Evolutionary conservation across 2,888 invertebrate genomes (phyloP), one percentile per base, ranked within the genome.

Genomic region (Melanotus villosus): DNA sequence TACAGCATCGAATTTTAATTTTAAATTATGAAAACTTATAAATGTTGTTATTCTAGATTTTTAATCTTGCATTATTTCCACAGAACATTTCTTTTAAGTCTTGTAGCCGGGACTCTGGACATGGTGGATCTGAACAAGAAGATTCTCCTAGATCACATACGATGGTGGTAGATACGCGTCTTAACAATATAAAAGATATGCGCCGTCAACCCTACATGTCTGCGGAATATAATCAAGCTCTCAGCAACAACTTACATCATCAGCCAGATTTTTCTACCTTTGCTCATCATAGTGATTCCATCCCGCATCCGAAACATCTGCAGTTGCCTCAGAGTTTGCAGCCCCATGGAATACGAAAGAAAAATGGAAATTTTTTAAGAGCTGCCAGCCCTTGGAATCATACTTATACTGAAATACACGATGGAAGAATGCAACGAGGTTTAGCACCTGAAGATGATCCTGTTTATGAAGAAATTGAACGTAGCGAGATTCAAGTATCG

Each of bases 81-180:
- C 92, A 93, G 93, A 93, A 92, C 91, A 92, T 92, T 91, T 93
- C 92, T 91, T 93, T 92, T 92, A 93, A 93, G 84, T 92, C 92
- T 76, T 91, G 88, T 81, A 90, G 89, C 74, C 88, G 89, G 71
- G 89, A 89, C 81, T 89, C 89, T 47, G 89, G 89, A 72, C 89
- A 90, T 85, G 86, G 91, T 81, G 86, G 91, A 82, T 88, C 90
- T 82, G 84, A 90, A 87, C 86, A 92, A 86, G 85, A 89, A 86
- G 86, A 92, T 85, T 86, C 92, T 82, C 87, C 91, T 79, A 85
- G 91, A 85, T 86, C 90, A 82, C 82, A 85, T 86, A 85, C 85
- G 58, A 82, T 86, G 69, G 82, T 87, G 69, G 77, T 81, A 54
- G 88, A 87, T 77, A 87, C 88, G 66, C 84, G 89, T 54, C 86